phyloP scores from a whole-genome alignment of 2,113 vertebrate genomes.

The Halichoerus grypus region DNA sequence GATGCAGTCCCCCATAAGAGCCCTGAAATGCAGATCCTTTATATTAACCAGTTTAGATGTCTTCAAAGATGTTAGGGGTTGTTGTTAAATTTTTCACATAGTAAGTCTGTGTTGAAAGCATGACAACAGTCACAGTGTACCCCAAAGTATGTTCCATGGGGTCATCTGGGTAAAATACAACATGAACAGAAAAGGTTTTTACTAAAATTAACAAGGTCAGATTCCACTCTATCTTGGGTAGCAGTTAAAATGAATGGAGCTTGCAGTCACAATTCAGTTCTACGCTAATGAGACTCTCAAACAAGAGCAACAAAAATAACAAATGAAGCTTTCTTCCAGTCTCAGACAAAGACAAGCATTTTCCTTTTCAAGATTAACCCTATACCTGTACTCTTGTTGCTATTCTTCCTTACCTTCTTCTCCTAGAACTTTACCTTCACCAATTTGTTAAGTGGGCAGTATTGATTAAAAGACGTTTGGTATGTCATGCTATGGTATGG shows the following conservation, averaged over 20 bases:
- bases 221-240: neutral
- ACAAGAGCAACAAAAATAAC: neutral
- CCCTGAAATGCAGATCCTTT: neutral
- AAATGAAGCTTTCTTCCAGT: neutral
- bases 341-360: neutral
- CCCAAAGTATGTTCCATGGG: neutral
- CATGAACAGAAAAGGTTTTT: neutral
- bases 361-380: neutral
- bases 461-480: neutral
- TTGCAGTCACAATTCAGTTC: neutral
- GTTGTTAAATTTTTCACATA: slow-evolving; percentile 33
- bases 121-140: neutral
- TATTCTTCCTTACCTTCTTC: neutral
- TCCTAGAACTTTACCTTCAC: neutral
- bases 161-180: neutral
- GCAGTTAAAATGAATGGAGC: neutral
- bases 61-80: neutral
- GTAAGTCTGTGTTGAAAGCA: neutral
- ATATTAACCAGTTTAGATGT: neutral
- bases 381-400: neutral
- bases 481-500: neutral
- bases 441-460: neutral
- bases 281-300: neutral
- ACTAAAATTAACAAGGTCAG: slow-evolving; percentile 12
- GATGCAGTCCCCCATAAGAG: neutral